phyloP scores from a whole-genome alignment of 1,140 invertebrate genomes.

The Oedothorax gibbosus region DNA sequence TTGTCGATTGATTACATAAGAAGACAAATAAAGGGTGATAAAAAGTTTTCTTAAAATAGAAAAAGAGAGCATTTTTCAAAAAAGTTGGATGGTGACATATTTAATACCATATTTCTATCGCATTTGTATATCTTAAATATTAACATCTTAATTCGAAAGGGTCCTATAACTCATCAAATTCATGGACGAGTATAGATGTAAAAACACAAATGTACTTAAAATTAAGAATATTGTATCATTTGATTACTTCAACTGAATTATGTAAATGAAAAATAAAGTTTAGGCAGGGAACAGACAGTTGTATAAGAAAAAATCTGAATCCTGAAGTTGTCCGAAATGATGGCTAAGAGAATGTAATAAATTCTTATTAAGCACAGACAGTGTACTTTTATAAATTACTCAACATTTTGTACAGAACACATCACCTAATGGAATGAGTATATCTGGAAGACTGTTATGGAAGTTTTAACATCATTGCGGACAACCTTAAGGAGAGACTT shows the following conservation, averaged over 20 bases:
- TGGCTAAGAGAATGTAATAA: not conserved
- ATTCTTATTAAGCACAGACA: not conserved
- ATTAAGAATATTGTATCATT: not conserved
- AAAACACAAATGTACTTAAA: not conserved
- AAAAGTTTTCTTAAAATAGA: too few relatives aligned
- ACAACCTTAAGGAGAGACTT: conserved; percentile 19
- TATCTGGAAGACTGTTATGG: not conserved
- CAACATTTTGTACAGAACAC: conserved; percentile 24
- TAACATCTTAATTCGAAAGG: too few relatives aligned
- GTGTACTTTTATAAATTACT: conserved; percentile 13
- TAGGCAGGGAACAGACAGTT: conserved; percentile 32
- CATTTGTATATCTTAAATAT: not conserved
- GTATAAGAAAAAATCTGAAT: not conserved
- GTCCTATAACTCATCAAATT: too few relatives aligned
- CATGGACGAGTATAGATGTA: too few relatives aligned
- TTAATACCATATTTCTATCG: not conserved
- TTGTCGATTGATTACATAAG: too few relatives aligned
- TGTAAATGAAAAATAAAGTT: not conserved
- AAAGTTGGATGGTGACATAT: not conserved
- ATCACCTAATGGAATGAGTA: not conserved
- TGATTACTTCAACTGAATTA: not conserved
- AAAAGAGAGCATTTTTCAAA: not conserved
- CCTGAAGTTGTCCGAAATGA: conserved; percentile 34
- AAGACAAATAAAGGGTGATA: too few relatives aligned
- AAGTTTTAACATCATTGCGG: conserved; percentile 26